Conservation (phyloP, 2,113 vertebrate genomes). For the Formicarius rufipectus region DNA sequence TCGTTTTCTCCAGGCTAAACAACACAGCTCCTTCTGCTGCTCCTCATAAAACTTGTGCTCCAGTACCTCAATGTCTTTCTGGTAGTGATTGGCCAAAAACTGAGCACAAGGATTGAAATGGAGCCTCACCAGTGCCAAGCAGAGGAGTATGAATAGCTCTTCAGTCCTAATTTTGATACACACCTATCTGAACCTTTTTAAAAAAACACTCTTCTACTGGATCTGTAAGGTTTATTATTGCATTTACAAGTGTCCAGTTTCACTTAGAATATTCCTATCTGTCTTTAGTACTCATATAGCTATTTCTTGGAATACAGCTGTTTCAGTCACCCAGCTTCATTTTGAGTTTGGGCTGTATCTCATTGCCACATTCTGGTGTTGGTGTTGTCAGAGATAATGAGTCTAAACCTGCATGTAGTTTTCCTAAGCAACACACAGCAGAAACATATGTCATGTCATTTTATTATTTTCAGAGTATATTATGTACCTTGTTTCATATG, state of each 20-base stretch:
- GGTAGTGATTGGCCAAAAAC: background rate
- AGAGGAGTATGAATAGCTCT: background rate
- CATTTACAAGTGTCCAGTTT: background rate
- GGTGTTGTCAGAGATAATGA: background rate
- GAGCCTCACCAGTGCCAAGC: accelerated
- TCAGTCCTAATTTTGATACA: background rate
- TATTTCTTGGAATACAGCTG: background rate
- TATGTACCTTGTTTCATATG: background rate
- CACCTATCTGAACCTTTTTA: accelerated
- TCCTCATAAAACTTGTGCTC: background rate
- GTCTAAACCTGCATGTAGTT: background rate
- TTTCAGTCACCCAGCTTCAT: background rate
- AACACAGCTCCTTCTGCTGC: accelerated
- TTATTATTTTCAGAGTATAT: background rate
- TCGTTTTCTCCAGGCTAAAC: background rate
- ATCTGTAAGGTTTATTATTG: background rate
- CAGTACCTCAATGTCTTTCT: background rate
- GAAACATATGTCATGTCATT: background rate
- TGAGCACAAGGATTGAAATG: background rate
- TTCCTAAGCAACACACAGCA: background rate
- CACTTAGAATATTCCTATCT: background rate
- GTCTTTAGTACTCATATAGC: background rate
- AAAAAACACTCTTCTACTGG: background rate
- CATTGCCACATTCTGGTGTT: background rate
- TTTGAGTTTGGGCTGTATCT: background rate